Base-by-base conservation (phyloP, 1,140 invertebrate species). In the Sinella curviseta region DNA sequence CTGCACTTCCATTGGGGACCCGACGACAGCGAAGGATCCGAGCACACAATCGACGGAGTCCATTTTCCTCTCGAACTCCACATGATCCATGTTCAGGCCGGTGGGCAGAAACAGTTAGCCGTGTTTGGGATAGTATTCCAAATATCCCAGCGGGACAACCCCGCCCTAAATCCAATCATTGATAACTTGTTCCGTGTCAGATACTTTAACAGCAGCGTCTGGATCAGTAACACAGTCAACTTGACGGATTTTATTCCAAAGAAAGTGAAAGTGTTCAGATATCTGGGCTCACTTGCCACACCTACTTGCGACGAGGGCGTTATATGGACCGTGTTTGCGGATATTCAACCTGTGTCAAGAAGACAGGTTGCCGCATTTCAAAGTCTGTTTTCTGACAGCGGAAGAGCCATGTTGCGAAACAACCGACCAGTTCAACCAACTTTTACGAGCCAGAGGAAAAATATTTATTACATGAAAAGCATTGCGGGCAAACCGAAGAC, bases 1-100 rank as follows among this genome's bases (percentile, higher is more conserved):
- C 87, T 95, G 57, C 94, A 96, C 87, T 92, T 95, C 79, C 94
- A 96, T 85, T 95, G 94, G 93, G 95, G 95, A 0, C 89, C 91
- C 57, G 92, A 94, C 78, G 92, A 95, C 83, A 88, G 89, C 0
- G 86, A 92, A 67, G 96, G 96, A 35, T 96, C 94, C 0, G 97
- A 98, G 87, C 95, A 97, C 88, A 90, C 90, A 30, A 93, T 98
- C 28, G 93, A 95, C 82, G 90, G 91, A 33, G 85, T 86, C 78
- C 87, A 87, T 85, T 91, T 85, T 48, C 76, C 76, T 3, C 26
- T 60, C 1, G 76, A 77, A 60, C n/a, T 77, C 3, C 76, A 77
- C 30, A 77, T 77, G 76, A 48, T 77, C 3, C 76, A 77, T 48
- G 12, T 3, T 4, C 74, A 75, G 28, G 4, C 4, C 12, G 39